phyloP scores from a whole-genome alignment of 2,113 vertebrate genomes.

The Girardinichthys multiradiatus region DNA sequence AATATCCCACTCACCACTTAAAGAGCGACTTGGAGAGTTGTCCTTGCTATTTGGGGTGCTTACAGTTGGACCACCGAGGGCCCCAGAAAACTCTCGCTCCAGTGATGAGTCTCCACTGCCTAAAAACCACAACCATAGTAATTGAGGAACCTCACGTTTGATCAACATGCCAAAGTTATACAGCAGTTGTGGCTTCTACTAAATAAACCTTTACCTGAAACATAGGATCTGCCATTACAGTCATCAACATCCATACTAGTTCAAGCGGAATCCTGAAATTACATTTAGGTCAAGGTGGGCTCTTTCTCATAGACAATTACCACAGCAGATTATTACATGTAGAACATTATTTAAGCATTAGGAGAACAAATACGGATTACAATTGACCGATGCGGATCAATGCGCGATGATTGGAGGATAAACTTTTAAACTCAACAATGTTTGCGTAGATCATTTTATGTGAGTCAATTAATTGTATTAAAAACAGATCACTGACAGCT shows the following conservation, averaged over 20 bases:
- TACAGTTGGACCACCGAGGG: slow-evolving; percentile 88
- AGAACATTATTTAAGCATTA: not conserved
- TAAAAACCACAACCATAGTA: slow-evolving; percentile 56
- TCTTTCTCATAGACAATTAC: not conserved
- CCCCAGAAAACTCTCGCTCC: slow-evolving; percentile 94
- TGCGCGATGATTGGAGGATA: not conserved
- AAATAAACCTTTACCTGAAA: slow-evolving; percentile 83
- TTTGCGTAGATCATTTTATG: not conserved
- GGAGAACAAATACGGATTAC: not conserved
- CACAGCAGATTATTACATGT: not conserved
- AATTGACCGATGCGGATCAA: not conserved
- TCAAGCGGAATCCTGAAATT: slow-evolving; percentile 78
- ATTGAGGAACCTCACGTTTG: slow-evolving; percentile 11
- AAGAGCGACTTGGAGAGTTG: slow-evolving; percentile 91
- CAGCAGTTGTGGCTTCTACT: not conserved
- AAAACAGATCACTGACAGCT: slow-evolving; percentile 4
- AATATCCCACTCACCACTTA: slow-evolving; percentile 87
- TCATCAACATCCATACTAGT: slow-evolving; percentile 94
- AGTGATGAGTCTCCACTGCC: slow-evolving; percentile 93
- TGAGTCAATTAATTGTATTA: not conserved
- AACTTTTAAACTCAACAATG: not conserved
- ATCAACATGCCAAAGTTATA: not conserved
- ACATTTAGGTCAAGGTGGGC: slow-evolving; percentile 38
- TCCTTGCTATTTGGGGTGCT: slow-evolving; percentile 97
- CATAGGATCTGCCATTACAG: slow-evolving; percentile 90